Conservation (phyloP, 2,797 vertebrate species). For the Mus spretus region DNA sequence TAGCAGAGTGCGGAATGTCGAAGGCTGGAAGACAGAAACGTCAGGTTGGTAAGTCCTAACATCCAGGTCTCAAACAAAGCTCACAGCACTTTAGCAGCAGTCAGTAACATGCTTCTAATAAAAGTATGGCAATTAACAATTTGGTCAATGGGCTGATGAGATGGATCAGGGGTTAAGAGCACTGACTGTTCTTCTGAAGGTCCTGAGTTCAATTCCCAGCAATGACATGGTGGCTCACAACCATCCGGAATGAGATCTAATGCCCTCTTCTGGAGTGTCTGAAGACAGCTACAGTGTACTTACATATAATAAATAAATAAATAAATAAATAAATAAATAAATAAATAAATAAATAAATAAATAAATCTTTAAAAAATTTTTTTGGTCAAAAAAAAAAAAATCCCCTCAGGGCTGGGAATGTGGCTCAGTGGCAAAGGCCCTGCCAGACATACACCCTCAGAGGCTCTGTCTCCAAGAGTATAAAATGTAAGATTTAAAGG, state of each 20-base stretch:
- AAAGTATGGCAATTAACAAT: background rate
- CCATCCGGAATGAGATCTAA: too few species aligned
- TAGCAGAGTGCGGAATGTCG: conserved; percentile 61
- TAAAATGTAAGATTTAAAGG: background rate
- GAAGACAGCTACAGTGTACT: too few species aligned
- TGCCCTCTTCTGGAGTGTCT: too few species aligned
- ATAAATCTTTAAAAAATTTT: too few species aligned
- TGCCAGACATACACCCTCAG: background rate
- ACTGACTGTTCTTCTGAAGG: too few species aligned
- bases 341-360: too few species aligned
- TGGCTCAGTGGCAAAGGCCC: background rate
- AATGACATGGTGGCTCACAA: too few species aligned
- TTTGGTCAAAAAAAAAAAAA: background rate
- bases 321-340: too few species aligned
- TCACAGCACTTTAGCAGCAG: background rate
- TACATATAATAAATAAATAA: too few species aligned
- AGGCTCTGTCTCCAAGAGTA: background rate
- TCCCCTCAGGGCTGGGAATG: background rate
- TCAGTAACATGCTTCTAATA: background rate
- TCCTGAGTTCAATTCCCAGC: too few species aligned
- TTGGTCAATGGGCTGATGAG: background rate
- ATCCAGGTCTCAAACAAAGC: conserved; percentile 2
- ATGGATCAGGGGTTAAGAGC: too few species aligned
- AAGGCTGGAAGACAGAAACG: conserved; percentile 76
- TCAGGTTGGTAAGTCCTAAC: conserved; percentile 1